A percentile compares a stretch with the other conserved stretches of the same genome.
phyloP scores from a whole-genome alignment of 1,140 invertebrate genomes.

The Drosophila orena region DNA sequence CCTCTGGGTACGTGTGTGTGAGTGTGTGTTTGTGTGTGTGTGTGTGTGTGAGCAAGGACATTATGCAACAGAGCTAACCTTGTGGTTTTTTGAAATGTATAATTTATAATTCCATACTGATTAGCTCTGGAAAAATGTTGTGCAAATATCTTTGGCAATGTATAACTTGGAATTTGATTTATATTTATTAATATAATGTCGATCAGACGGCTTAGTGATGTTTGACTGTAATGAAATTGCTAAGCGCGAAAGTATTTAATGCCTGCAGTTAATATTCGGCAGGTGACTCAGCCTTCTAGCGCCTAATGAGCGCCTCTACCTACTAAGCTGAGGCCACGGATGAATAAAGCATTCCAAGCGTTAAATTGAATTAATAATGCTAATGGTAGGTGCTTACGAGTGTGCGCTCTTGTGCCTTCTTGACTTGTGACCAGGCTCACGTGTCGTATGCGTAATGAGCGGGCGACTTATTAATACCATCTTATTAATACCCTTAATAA shows the following conservation, averaged over 20 bases:
- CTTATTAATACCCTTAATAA: slow-evolving; percentile 76
- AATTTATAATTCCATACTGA: too few species aligned
- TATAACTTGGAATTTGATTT: not conserved
- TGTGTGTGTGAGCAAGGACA: slow-evolving; percentile 29
- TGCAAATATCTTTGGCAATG: too few species aligned
- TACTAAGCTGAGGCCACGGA: too few species aligned
- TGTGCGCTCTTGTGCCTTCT: slow-evolving; percentile 57
- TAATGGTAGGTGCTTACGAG: slow-evolving; percentile 70
- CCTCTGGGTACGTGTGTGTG: slow-evolving; percentile 12
- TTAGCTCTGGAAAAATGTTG: too few species aligned
- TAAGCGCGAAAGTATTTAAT: slow-evolving; percentile 58
- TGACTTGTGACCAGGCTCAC: slow-evolving; percentile 49
- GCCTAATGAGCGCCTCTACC: slow-evolving; percentile 70
- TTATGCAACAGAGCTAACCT: too few species aligned
- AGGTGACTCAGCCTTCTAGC: slow-evolving; percentile 66
- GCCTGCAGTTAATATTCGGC: slow-evolving; percentile 80
- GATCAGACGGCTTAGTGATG: too few species aligned
- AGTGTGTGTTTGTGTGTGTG: too few species aligned
- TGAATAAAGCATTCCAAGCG: slow-evolving; percentile 79
- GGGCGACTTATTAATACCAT: slow-evolving; percentile 18
- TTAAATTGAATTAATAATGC: slow-evolving; percentile 84
- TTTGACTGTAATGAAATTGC: slow-evolving; percentile 53
- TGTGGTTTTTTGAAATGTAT: not conserved
- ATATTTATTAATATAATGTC: too few species aligned
- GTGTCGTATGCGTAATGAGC: slow-evolving; percentile 53